These are phyloP conservation scores for Bos javanicus DNA, from an alignment of 2,113 vertebrate species.

Conservation along the genomic window DNA sequence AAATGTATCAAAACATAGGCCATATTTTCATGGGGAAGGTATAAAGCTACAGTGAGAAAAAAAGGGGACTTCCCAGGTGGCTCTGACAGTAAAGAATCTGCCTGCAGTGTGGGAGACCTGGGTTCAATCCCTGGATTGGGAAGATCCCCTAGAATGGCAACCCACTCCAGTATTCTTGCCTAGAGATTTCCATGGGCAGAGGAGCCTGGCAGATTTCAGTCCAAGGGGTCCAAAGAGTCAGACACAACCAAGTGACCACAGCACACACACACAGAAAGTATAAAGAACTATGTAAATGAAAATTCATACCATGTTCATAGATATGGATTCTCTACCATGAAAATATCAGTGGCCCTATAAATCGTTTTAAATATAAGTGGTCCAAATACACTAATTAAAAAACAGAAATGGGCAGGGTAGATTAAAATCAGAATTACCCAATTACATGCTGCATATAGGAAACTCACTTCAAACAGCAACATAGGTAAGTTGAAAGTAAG, in stretches of 20 bases:
- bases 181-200: not conserved
- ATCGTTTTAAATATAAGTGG: not conserved
- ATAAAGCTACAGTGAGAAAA: conserved; percentile 4
- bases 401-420: not conserved
- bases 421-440: not conserved
- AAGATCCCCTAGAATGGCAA: not conserved
- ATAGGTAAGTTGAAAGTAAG: not conserved
- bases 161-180: not conserved
- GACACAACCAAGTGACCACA: not conserved
- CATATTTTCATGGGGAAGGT: not conserved
- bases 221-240: not conserved
- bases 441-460: not conserved
- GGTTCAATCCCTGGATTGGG: not conserved
- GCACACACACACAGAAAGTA: not conserved
- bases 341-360: not conserved
- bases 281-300: not conserved
- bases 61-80: not conserved
- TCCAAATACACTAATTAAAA: not conserved
- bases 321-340: not conserved
- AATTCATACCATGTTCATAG: not conserved
- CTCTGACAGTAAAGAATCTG: not conserved
- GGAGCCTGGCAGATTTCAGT: not conserved
- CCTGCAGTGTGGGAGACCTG: not conserved
- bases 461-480: not conserved
- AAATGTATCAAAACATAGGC: not conserved